Percentiles rank a stretch among this genome's conserved stretches.
Evolutionary conservation across 2,888 invertebrate species (phyloP).

Genomic region (Ephialtes manifestator): DNA sequence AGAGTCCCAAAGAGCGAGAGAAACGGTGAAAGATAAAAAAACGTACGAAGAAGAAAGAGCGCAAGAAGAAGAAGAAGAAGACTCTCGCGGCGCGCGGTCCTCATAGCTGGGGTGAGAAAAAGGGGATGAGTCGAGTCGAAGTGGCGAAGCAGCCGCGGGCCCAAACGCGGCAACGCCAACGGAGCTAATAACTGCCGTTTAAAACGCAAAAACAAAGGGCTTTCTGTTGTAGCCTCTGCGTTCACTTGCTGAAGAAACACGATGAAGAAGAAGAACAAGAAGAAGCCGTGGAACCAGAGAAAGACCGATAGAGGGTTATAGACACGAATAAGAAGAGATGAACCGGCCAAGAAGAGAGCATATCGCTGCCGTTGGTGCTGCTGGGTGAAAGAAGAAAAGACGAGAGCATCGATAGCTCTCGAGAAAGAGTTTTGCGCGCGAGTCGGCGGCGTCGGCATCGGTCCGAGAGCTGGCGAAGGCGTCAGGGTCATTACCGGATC

Average conservation of each 20-base stretch:
- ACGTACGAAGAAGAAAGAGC: constrained; percentile 37
- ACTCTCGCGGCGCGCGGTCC: constrained; percentile 56
- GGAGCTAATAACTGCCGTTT: constrained; percentile 84
- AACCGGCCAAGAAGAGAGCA: constrained; percentile 14
- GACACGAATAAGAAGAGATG: constrained; percentile 27
- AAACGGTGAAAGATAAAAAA: constrained; percentile 64
- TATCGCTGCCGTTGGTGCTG: constrained; percentile 31
- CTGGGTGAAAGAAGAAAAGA: constrained; percentile 46
- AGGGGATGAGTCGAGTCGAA: constrained; percentile 67
- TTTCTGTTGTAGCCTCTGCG: constrained; percentile 58
- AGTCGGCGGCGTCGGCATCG: constrained; percentile 71
- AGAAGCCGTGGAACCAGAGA: constrained; percentile 8
- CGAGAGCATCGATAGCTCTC: constrained; percentile 62
- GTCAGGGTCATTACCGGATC: constrained; percentile 86
- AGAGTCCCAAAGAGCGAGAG: constrained; percentile 59
- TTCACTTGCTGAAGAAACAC: constrained; percentile 15
- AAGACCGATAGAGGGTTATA: constrained; percentile 7
- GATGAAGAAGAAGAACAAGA: neutral
- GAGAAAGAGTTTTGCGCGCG: constrained; percentile 57
- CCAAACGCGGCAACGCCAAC: constrained; percentile 65
- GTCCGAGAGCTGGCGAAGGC: constrained; percentile 77
- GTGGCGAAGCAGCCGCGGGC: constrained; percentile 63
- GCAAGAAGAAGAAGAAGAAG: constrained; percentile 27
- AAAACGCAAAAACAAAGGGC: constrained; percentile 83
- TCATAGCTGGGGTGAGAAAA: constrained; percentile 70